A percentile compares a stretch with the other conserved stretches of the same genome.
These are phyloP conservation scores for Lobophora halterata DNA, from an alignment of 2,888 invertebrate species.

Conservation along the genomic window DNA sequence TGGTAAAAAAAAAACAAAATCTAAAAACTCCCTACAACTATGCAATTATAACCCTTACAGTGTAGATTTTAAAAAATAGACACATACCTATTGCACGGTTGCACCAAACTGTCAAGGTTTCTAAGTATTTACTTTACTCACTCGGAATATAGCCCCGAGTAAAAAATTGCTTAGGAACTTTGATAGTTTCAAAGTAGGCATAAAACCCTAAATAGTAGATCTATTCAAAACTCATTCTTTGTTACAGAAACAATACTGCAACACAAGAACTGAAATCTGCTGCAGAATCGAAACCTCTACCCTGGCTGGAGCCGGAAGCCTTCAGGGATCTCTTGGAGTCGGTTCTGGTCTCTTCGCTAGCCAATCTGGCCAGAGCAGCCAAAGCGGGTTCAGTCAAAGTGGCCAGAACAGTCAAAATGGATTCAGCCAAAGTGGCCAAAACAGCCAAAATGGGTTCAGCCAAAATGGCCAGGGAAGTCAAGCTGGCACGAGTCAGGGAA, in stretches of 20 bases:
- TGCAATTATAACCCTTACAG: no score
- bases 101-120: no score
- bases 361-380: constrained; percentile 28
- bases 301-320: constrained; percentile 43
- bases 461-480: constrained; percentile 9
- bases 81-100: no score
- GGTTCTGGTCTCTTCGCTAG: constrained; percentile 48
- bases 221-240: constrained; percentile 31
- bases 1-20: no score
- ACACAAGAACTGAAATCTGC: constrained; percentile 68
- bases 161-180: no score
- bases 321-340: constrained; percentile 52
- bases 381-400: constrained; percentile 29
- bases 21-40: no score
- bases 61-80: no score
- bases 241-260: constrained; percentile 76
- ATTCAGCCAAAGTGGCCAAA: constrained; percentile 9
- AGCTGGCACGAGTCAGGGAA: constrained; percentile 7
- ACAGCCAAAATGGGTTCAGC: no score
- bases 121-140: no score
- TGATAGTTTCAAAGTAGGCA: no score
- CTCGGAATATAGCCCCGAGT: no score
- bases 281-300: constrained; percentile 64
- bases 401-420: constrained; percentile 13
- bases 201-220: no score